These are phyloP conservation scores for Drosophila dunni DNA, from an alignment of 1,140 invertebrate species.

Conservation along the genomic window DNA sequence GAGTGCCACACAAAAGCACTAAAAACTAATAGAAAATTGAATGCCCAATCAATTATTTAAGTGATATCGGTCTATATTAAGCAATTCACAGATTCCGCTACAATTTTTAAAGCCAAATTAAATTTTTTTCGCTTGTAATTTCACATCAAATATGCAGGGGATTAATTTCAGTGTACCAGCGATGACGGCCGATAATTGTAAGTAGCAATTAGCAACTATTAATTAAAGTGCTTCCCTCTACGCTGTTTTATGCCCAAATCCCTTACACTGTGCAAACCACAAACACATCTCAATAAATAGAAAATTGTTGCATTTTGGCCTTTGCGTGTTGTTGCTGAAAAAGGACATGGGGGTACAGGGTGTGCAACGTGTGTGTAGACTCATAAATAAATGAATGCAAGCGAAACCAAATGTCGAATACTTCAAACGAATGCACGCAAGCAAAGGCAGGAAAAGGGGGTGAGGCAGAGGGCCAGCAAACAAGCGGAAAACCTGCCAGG, in stretches of 20 bases:
- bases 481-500: not conserved
- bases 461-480: not conserved
- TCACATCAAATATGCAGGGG: not conserved
- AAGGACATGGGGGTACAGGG: not conserved
- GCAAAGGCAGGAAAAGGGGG: not conserved
- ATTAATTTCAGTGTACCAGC: not conserved
- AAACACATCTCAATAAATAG: not conserved
- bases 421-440: constrained; percentile 20
- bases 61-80: not conserved
- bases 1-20: not conserved
- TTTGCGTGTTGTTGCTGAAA: not conserved
- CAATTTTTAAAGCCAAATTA: not conserved
- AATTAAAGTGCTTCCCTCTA: not conserved
- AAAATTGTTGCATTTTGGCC: constrained; percentile 14
- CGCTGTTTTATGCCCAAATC: not conserved
- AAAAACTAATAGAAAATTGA: not conserved
- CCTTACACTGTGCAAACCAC: no score
- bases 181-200: not conserved
- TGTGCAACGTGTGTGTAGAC: not conserved
- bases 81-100: not conserved
- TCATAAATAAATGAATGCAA: constrained; percentile 51
- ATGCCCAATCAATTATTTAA: not conserved
- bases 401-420: constrained; percentile 15
- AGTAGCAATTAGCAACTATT: constrained; percentile 23
- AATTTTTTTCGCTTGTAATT: constrained; percentile 1